These are phyloP conservation scores for Carterocephalus palaemon DNA, from an alignment of 2,888 invertebrate genomes.

Conservation along the genomic window DNA sequence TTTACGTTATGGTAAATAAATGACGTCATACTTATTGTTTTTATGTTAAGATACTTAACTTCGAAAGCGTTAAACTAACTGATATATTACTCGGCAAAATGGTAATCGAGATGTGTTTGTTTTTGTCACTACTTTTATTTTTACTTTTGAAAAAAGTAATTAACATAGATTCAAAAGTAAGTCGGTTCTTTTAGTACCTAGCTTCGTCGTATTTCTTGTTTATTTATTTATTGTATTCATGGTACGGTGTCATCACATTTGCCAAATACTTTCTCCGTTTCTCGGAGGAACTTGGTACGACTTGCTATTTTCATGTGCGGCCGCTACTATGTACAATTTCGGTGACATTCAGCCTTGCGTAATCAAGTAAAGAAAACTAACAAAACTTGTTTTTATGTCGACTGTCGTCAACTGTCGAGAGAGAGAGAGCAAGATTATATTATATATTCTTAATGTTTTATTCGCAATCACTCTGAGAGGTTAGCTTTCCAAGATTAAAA, in stretches of 20 bases:
- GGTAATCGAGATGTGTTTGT: too few species aligned
- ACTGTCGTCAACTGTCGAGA: too few species aligned
- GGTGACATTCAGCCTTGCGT: constrained; percentile 60
- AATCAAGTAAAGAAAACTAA: constrained; percentile 52
- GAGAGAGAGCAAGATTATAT: constrained; percentile 61
- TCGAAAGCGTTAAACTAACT: too few species aligned
- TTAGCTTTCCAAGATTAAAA: constrained; percentile 42
- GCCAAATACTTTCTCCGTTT: constrained; percentile 56
- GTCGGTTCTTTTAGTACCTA: too few species aligned
- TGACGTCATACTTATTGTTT: too few species aligned
- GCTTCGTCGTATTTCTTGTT: background rate
- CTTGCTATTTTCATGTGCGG: constrained; percentile 55
- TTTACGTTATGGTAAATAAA: too few species aligned
- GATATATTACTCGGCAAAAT: too few species aligned
- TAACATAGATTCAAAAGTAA: background rate
- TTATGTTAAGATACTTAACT: too few species aligned
- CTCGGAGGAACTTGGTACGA: constrained; percentile 46
- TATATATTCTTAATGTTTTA: constrained; percentile 32
- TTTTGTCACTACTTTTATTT: too few species aligned
- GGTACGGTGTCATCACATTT: constrained; percentile 38
- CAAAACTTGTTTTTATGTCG: constrained; percentile 55
- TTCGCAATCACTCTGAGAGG: constrained; percentile 42
- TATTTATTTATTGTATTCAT: constrained; percentile 22
- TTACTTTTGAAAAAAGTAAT: background rate
- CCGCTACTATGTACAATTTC: constrained; percentile 51